Evolutionary conservation across 2,888 invertebrate genomes (phyloP).

Genomic region (Amiota minor): DNA sequence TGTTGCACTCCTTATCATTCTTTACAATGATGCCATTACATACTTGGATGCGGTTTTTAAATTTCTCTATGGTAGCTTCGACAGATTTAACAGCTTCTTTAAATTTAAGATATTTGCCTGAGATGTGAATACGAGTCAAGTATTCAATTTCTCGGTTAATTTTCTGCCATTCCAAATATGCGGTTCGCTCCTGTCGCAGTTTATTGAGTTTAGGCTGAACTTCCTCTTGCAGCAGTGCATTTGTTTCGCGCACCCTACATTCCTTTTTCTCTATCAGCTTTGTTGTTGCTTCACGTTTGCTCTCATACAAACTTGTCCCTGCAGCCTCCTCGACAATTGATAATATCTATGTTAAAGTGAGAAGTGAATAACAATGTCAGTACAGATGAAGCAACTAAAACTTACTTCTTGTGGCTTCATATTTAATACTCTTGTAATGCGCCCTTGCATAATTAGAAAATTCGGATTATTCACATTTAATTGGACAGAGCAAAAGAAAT

Average conservation of each 20-base stretch:
- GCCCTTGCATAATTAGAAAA: conserved; percentile 99
- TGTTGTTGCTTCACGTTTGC: conserved; percentile 89
- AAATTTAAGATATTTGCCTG: conserved; percentile 73
- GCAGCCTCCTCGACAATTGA: conserved; percentile 99
- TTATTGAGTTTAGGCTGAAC: conserved; percentile 92
- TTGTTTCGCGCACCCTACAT: conserved; percentile 88
- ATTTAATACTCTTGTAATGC: conserved; percentile 98
- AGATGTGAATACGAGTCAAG: conserved; percentile 78
- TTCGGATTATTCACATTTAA: conserved; percentile 99
- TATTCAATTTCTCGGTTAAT: conserved; percentile 90
- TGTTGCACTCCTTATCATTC: conserved; percentile 75
- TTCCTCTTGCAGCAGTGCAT: conserved; percentile 85
- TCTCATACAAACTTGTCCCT: conserved; percentile 96
- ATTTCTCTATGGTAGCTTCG: conserved; percentile 75
- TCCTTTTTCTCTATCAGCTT: conserved; percentile 95
- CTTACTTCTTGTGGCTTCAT: conserved; percentile 97
- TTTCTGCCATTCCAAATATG: conserved; percentile 91
- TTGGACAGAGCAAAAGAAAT: conserved; percentile 96
- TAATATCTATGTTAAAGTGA: conserved; percentile 78
- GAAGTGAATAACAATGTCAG: not conserved
- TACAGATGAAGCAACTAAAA: not conserved
- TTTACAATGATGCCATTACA: conserved; percentile 76
- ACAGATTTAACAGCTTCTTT: conserved; percentile 75
- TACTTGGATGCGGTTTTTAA: conserved; percentile 76
- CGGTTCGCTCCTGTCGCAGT: conserved; percentile 86